A percentile compares a stretch with the other conserved stretches of the same genome.
Evolutionary conservation across 2,113 vertebrate genomes (phyloP).

Genomic region (Cephalopholis sonnerati): DNA sequence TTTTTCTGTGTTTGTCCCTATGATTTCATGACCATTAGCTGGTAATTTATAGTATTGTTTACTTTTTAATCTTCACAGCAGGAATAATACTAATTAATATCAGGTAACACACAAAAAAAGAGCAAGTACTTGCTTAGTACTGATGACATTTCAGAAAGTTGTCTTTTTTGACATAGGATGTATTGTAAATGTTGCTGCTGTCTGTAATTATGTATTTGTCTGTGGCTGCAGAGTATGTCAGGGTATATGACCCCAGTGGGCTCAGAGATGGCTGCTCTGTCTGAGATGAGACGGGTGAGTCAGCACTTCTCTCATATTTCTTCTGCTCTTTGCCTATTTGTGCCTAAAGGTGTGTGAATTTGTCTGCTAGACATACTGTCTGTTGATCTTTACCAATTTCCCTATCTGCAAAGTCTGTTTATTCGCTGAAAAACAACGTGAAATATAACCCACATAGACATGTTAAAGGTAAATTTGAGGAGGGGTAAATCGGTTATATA

Average conservation of each 20-base stretch:
- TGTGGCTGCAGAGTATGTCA: slow-evolving; percentile 86
- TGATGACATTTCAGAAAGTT: background rate
- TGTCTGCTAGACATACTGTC: background rate
- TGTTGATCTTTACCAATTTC: background rate
- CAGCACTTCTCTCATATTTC: background rate
- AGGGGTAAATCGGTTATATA: slow-evolving; percentile 3
- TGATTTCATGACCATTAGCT: background rate
- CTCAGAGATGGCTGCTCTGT: slow-evolving; percentile 89
- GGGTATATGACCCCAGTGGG: slow-evolving; percentile 93
- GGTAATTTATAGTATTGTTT: background rate
- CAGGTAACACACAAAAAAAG: background rate
- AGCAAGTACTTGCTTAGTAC: background rate
- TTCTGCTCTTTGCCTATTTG: background rate
- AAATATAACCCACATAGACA: background rate
- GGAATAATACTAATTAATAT: background rate
- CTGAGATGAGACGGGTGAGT: slow-evolving; percentile 94
- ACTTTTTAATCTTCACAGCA: background rate
- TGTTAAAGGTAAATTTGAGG: background rate
- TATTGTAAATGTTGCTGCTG: background rate
- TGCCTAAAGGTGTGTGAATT: background rate
- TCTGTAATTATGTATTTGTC: background rate
- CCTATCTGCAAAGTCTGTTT: background rate
- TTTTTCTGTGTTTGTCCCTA: background rate
- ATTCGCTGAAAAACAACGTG: background rate
- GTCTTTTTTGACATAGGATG: background rate